Evolutionary conservation across 2,888 invertebrate species (phyloP), one percentile per base, ranked within the genome.

Genomic region (Scaptomyza parva): DNA sequence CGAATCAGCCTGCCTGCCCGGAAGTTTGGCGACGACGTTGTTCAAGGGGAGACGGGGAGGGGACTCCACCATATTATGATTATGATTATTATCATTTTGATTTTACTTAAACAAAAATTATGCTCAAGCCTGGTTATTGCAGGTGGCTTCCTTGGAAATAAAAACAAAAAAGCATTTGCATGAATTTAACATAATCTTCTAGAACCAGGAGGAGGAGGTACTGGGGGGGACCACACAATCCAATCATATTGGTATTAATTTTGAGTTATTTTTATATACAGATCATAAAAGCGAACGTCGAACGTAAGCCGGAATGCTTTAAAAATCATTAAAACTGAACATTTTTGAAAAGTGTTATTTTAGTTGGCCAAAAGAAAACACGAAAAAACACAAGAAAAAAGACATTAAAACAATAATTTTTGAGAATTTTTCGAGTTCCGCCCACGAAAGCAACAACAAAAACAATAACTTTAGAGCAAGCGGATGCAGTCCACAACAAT

Each of bases 351-450:
- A 74, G 78, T 85, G 84, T 85, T 84, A 70, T 88, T 86, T 83
- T 79, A 83, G 79, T 70, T 65, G 53, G 55, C 65, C 62, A 62
- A 41, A 71, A 41, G 47, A 64, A 76, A 67, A 77, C 62, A 78
- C 6, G 24, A 26, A 26, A n/a, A n/a, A n/a, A 28, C 9, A 28
- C n/a, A n/a, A n/a, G n/a, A 40, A 58, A 53, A 69, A 84, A 37
- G 65, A 51, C 70, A 87, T 83, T 76, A 74, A 74, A 65, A 54
- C 12, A 30, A 62, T 22, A 63, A 54, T 69, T 78, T 79, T 66
- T 54, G 2, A 2, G 59, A 85, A 86, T 85, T 81, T 66, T 54
- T 22, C 22, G 59, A 85, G 87, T 85, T 81, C 85, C 87, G 78
- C 85, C 81, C 68, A 62, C 76, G 62, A n/a, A n/a, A n/a, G n/a